These are phyloP conservation scores for Phalangium opilio DNA, from an alignment of 2,888 invertebrate species.

Conservation along the genomic window DNA sequence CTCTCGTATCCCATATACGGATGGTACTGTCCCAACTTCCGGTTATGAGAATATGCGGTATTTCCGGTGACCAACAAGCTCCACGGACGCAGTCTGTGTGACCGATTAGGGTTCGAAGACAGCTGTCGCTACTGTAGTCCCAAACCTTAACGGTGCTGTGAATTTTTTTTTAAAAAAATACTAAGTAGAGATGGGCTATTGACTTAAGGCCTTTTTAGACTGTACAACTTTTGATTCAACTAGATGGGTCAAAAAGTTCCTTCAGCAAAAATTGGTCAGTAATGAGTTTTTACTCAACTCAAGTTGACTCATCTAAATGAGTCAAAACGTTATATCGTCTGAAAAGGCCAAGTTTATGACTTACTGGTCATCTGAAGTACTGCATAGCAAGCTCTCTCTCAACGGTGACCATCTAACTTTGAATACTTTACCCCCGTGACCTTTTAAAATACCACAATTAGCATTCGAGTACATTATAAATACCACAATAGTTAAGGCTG, in stretches of 20 bases:
- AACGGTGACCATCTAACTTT: constrained; percentile 34
- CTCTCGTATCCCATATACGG: constrained; percentile 32
- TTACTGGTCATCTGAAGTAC: constrained; percentile 34
- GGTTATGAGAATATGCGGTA: constrained; percentile 32
- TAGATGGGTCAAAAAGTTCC: too few relatives aligned
- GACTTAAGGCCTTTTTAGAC: too few relatives aligned
- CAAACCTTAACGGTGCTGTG: constrained; percentile 28
- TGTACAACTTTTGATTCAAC: too few relatives aligned
- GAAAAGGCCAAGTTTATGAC: constrained; percentile 7
- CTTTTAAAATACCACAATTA: constrained; percentile 24
- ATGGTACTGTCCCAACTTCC: constrained; percentile 35
- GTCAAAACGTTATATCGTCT: too few relatives aligned
- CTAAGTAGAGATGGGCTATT: not conserved
- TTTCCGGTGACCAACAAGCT: constrained; percentile 32
- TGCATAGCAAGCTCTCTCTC: constrained; percentile 30
- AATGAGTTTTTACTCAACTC: too few relatives aligned
- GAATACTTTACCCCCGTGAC: constrained; percentile 33
- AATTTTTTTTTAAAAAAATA: constrained; percentile 1
- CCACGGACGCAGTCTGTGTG: constrained; percentile 32
- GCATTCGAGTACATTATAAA: too few relatives aligned
- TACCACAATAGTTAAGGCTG: too few relatives aligned
- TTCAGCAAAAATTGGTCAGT: too few relatives aligned
- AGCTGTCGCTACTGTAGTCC: constrained; percentile 31
- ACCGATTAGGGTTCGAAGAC: constrained; percentile 28
- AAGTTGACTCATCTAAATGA: too few relatives aligned